Base-by-base conservation (phyloP, 2,797 vertebrate genomes). In the Cottoperca gobio region DNA sequence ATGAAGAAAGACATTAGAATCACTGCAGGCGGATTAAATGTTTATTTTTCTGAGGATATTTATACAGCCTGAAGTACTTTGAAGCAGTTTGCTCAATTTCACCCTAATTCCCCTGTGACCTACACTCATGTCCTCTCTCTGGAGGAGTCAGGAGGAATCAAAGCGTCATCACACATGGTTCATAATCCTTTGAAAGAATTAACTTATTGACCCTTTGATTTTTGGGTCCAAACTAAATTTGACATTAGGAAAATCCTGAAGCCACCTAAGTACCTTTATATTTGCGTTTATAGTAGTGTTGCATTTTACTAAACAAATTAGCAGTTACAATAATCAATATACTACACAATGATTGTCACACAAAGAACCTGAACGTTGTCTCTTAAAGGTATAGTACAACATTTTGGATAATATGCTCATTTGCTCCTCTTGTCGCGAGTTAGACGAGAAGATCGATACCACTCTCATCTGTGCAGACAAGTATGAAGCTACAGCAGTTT, bases 41-140 rank as follows among this genome's bases (percentile, higher is more conserved):
- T 94, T 93, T 93, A 90, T 94, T 94, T 92, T 91, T 88, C 82
- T 70, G 68, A 79, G 83, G 76, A 86, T 90, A 91, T 93, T 93
- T 92, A 86, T 90, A 87, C 83, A 83, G 84, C 78, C 60, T 83
- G 53, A 83, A 81, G 81, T 70, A 49, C 88, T 94, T 92, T 93
- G 90, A 92, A 92, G 88, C 67, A 82, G 85, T 92, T 91, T 92
- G 82, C 86, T 86, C 63, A 82, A 78, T 87, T 91, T 91, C 52
- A 73, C 79, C 75, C 54, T 58, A 63, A 82, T 65, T 83, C 83
- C 76, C 80, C 37, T 67, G 62, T 67, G 76, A 82, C 64, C 63
- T 48, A 67, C 63, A 55, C 63, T 70, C 16, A 37, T 54, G 40
- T 57, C 64, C 60, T 79, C 57, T 53, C 55, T 58, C 49, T 66